phyloP scores from a whole-genome alignment of 2,888 invertebrate species.

The Cremastinae sp. region DNA sequence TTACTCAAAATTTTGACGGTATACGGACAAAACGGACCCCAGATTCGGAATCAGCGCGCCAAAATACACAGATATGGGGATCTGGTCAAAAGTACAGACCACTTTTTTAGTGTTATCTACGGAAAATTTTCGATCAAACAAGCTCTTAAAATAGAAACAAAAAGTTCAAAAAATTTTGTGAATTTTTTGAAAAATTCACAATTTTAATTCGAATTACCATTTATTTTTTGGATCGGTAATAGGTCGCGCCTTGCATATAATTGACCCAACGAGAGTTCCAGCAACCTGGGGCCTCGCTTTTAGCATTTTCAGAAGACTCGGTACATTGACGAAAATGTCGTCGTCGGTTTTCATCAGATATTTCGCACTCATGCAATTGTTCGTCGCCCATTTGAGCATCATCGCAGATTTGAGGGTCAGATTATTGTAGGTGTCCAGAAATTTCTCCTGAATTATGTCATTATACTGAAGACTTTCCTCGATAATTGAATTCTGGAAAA shows the following conservation, averaged over 20 bases:
- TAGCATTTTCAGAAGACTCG: constrained; percentile 82
- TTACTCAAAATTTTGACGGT: no score
- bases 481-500: constrained; percentile 84
- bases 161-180: neutral
- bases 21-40: no score
- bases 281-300: constrained; percentile 71
- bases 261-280: constrained; percentile 86
- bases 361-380: constrained; percentile 84
- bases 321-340: constrained; percentile 91
- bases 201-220: constrained; percentile 83
- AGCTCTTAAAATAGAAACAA: no score
- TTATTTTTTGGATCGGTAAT: constrained; percentile 88
- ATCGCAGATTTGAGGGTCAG: constrained; percentile 92
- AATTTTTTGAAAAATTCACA: neutral
- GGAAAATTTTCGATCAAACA: no score
- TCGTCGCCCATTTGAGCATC: constrained; percentile 90
- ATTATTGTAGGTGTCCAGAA: constrained; percentile 92
- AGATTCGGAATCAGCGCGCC: no score
- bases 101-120: no score
- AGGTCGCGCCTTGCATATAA: constrained; percentile 90
- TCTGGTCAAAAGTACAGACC: no score
- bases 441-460: constrained; percentile 92
- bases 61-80: no score
- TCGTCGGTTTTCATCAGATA: constrained; percentile 93
- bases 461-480: constrained; percentile 86